Conservation (phyloP, 1,140 invertebrate genomes). For the Macrobrachium nipponense region DNA sequence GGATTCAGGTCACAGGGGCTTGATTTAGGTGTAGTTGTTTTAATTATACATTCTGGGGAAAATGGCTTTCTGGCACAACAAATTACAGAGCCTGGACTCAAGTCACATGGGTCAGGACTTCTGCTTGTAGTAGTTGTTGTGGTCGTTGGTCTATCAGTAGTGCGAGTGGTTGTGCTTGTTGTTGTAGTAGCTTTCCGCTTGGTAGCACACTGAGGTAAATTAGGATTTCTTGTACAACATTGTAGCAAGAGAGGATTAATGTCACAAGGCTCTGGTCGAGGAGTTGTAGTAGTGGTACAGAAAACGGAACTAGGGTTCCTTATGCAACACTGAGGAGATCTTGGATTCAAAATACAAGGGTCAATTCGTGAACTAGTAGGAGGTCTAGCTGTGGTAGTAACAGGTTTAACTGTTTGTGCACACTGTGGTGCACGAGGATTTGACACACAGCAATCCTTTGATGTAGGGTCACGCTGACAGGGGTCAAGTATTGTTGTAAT, state of each 20-base stretch:
- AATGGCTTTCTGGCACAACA: slow-evolving; percentile 18
- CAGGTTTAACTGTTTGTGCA: too few relatives aligned
- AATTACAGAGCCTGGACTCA: slow-evolving; percentile 22
- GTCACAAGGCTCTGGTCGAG: slow-evolving; percentile 23
- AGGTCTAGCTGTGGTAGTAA: slow-evolving; percentile 17
- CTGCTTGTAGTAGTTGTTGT: slow-evolving; percentile 4
- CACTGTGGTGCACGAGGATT: too few relatives aligned
- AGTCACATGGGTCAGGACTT: slow-evolving; percentile 34
- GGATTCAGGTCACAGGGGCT: slow-evolving; percentile 30
- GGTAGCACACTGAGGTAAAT: not conserved
- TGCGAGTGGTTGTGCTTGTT: slow-evolving; percentile 1
- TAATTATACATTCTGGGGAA: slow-evolving; percentile 18
- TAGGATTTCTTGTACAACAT: slow-evolving; percentile 11
- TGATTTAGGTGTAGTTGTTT: slow-evolving; percentile 23
- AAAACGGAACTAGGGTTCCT: slow-evolving; percentile 34
- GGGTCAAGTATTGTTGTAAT: too few relatives aligned
- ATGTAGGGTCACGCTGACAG: too few relatives aligned
- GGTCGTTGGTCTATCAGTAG: slow-evolving; percentile 11
- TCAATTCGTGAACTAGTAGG: not conserved
- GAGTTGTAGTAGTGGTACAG: slow-evolving; percentile 33
- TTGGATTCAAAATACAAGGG: slow-evolving; percentile 37
- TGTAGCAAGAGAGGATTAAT: not conserved
- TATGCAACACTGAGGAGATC: slow-evolving; percentile 38
- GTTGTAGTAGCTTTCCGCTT: not conserved
- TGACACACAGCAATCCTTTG: too few relatives aligned